Evolutionary conservation across 1,140 invertebrate species (phyloP).

Genomic region (Vanessa tameamea): DNA sequence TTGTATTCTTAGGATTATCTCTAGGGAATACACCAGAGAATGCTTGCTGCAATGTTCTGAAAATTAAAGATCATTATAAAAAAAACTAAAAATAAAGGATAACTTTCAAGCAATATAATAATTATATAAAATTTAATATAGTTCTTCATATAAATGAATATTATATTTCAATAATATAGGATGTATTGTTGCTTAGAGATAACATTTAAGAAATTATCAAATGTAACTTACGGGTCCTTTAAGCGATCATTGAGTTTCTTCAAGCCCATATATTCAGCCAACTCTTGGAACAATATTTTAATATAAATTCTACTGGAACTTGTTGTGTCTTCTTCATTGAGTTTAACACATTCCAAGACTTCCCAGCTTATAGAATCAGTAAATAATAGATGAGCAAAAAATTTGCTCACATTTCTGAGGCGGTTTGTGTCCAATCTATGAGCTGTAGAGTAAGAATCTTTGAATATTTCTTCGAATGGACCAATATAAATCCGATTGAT

Average conservation of each 20-base stretch:
- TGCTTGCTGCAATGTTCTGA: constrained; percentile 89
- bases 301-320: constrained; percentile 98
- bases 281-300: constrained; percentile 98
- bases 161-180: too few relatives aligned
- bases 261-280: constrained; percentile 97
- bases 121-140: too few relatives aligned
- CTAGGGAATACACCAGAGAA: constrained; percentile 97
- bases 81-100: background rate
- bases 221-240: constrained; percentile 86
- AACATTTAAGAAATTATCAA: constrained; percentile 29
- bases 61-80: constrained; percentile 50
- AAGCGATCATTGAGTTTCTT: constrained; percentile 94
- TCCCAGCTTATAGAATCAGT: constrained; percentile 98
- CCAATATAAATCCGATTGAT: constrained; percentile 95
- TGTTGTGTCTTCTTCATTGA: constrained; percentile 98
- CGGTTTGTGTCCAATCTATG: constrained; percentile 98
- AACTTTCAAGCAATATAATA: too few relatives aligned
- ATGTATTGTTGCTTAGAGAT: background rate
- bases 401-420: constrained; percentile 98
- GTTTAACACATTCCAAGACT: constrained; percentile 91
- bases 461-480: constrained; percentile 97
- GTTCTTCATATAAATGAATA: too few relatives aligned
- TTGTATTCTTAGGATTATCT: constrained; percentile 97
- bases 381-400: constrained; percentile 97
- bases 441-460: constrained; percentile 96